Percentiles rank a stretch among this genome's conserved stretches.
phyloP scores from a whole-genome alignment of 2,113 vertebrate species.

The Synchiropus splendidus region DNA sequence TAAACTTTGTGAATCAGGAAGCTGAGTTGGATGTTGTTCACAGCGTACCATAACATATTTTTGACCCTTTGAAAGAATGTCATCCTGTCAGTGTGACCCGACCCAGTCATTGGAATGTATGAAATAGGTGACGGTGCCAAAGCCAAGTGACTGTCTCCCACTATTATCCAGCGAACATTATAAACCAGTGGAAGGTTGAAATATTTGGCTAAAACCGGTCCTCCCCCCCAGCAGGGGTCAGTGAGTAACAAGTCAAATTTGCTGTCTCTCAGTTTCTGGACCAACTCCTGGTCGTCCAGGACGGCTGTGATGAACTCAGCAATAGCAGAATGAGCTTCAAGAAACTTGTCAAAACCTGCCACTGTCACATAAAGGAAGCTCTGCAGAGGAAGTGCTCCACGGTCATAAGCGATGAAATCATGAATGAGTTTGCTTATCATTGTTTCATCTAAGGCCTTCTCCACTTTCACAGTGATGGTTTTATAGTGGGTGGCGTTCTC shows the following conservation, averaged over 20 bases:
- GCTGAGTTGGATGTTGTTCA: background rate
- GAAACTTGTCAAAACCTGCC: background rate
- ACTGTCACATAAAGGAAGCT: conserved; percentile 5
- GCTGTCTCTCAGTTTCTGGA: conserved; percentile 23
- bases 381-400: conserved; percentile 6
- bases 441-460: conserved; percentile 4
- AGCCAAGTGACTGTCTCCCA: conserved; percentile 39
- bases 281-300: conserved; percentile 25
- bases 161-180: conserved; percentile 53
- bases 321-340: conserved; percentile 4
- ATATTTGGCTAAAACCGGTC: conserved; percentile 51
- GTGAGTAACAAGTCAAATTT: conserved; percentile 54
- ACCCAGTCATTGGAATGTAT: conserved; percentile 48
- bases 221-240: conserved; percentile 44
- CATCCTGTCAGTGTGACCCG: conserved; percentile 53
- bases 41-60: conserved; percentile 28
- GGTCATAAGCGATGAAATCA: conserved; percentile 3
- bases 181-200: conserved; percentile 58
- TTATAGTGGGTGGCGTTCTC: conserved; percentile 28
- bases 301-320: conserved; percentile 9
- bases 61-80: conserved; percentile 58
- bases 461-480: conserved; percentile 20
- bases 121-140: conserved; percentile 57
- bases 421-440: background rate
- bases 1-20: background rate